Evolutionary conservation across 1,140 invertebrate species (phyloP).

Genomic region (Drosophila pectinifera): DNA sequence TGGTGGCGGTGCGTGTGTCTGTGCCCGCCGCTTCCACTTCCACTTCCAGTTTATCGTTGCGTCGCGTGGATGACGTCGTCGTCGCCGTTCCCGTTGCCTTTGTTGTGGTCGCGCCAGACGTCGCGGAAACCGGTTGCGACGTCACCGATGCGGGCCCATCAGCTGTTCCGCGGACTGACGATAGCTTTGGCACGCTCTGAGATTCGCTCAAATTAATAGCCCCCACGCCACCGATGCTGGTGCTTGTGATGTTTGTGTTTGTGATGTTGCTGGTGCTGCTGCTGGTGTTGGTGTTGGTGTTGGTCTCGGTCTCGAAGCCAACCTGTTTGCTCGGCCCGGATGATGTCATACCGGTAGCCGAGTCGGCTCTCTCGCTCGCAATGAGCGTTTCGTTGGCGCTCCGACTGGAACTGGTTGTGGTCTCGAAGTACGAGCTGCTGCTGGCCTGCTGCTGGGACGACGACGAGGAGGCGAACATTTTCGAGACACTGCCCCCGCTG

Average conservation of each 20-base stretch:
- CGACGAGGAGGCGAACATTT: conserved; percentile 70
- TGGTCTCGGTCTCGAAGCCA: conserved; percentile 55
- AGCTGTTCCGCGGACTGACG: conserved; percentile 28
- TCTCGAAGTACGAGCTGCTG: conserved; percentile 63
- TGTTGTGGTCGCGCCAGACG: conserved; percentile 62
- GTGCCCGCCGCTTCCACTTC: conserved; percentile 8
- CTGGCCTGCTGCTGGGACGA: conserved; percentile 53
- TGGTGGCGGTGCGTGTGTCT: conserved; percentile 11
- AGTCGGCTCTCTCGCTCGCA: conserved; percentile 70
- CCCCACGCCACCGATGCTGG: conserved; percentile 27
- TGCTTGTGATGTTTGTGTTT: conserved; percentile 43
- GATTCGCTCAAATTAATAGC: conserved; percentile 58
- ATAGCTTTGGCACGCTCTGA: conserved; percentile 74
- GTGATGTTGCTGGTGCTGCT: conserved; percentile 37
- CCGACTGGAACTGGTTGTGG: conserved; percentile 75
- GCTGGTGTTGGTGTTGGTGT: conserved; percentile 38
- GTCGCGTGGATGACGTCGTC: conserved; percentile 52
- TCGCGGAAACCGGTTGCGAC: conserved; percentile 67
- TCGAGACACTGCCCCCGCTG: conserved; percentile 66
- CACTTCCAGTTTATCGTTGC: conserved; percentile 54
- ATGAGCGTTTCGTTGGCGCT: conserved; percentile 73
- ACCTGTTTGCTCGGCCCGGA: conserved; percentile 72
- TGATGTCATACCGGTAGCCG: conserved; percentile 84
- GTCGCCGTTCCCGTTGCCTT: conserved; percentile 50
- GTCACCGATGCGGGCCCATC: conserved; percentile 63